Evolutionary conservation across 2,797 vertebrate species (phyloP).

Genomic region (Poeciliopsis paucimaculata): DNA sequence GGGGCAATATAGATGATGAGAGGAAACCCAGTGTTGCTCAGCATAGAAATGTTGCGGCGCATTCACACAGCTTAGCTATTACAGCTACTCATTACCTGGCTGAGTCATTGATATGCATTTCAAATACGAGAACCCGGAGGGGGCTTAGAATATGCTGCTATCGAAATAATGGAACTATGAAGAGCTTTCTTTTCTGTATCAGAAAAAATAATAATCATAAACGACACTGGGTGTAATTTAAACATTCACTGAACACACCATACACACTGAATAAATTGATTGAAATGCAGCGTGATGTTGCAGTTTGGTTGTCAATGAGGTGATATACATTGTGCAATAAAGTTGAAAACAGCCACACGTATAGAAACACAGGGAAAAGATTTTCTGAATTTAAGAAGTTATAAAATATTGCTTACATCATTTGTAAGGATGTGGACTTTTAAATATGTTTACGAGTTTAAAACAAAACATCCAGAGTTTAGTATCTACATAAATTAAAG

Average conservation of each 20-base stretch:
- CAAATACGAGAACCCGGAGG: slow-evolving; percentile 23
- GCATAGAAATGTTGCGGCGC: slow-evolving; percentile 64
- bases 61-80: slow-evolving; percentile 54
- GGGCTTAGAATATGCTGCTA: slow-evolving; percentile 12
- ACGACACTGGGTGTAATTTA: slow-evolving; percentile 11
- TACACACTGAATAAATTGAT: slow-evolving; percentile 23
- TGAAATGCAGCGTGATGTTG: slow-evolving; percentile 18
- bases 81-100: slow-evolving; percentile 56
- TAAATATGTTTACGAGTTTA: background rate
- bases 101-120: slow-evolving; percentile 28
- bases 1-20: slow-evolving; percentile 79
- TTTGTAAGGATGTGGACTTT: background rate
- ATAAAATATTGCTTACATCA: background rate
- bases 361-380: background rate
- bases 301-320: background rate
- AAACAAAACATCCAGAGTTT: background rate
- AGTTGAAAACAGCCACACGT: background rate
- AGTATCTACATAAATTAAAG: background rate
- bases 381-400: background rate
- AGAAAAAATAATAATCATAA: background rate
- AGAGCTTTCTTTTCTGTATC: slow-evolving; percentile 1
- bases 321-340: background rate
- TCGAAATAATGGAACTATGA: slow-evolving; percentile 7
- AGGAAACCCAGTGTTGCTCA: slow-evolving; percentile 56
- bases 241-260: slow-evolving; percentile 21